Conservation (phyloP, 2,797 vertebrate genomes). For the Alauda arvensis region DNA sequence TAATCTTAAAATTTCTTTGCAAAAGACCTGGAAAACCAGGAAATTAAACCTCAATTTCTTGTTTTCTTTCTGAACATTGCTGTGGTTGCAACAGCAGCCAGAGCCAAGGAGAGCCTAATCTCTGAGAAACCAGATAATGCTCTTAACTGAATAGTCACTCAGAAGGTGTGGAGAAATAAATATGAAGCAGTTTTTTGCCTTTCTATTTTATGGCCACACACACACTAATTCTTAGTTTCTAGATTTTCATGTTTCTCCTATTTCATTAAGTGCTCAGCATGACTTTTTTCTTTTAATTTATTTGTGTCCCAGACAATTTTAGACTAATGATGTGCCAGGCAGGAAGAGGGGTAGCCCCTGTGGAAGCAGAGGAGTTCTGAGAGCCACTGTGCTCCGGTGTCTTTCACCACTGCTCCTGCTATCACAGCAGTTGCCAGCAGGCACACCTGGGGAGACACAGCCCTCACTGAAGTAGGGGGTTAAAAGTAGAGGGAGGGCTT, state of each 20-base stretch:
- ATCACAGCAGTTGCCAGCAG: background rate
- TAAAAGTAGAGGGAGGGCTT: background rate
- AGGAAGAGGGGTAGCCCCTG: background rate
- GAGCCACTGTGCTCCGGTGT: background rate
- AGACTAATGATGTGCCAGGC: accelerated
- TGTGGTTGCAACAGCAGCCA: background rate
- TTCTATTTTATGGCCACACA: background rate
- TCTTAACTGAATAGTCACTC: background rate
- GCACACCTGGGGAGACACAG: background rate
- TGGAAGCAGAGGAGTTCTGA: background rate
- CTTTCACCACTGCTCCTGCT: background rate
- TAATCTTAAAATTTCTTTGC: background rate
- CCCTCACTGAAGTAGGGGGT: background rate
- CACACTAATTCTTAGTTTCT: background rate
- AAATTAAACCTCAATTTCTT: background rate
- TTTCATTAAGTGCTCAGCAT: background rate
- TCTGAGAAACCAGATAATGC: background rate
- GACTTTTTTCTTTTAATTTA: background rate
- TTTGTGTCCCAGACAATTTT: background rate
- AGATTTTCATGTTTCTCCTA: background rate
- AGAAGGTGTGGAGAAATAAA: background rate
- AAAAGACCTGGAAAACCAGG: background rate
- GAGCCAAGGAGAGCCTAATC: background rate
- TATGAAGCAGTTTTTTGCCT: background rate
- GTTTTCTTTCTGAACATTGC: background rate